Conservation (phyloP, 2,888 invertebrate genomes). For the Gandaritis pyraliata region DNA sequence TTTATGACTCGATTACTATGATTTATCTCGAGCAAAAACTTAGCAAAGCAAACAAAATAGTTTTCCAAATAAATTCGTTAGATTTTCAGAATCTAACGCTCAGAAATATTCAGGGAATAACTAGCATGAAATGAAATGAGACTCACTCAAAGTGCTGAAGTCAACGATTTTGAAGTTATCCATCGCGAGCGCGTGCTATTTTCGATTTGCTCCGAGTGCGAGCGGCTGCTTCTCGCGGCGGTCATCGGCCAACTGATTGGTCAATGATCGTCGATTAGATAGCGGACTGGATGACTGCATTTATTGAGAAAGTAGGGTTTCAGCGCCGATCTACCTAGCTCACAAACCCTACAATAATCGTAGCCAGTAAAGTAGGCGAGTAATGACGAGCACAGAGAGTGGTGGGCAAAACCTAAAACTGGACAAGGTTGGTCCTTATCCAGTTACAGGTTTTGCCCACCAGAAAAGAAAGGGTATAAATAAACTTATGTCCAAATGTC, state of each 20-base stretch:
- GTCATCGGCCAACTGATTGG: slow-evolving; percentile 76
- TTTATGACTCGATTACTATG: slow-evolving; percentile 14
- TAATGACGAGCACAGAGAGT: too few relatives aligned
- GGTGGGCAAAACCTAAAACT: too few relatives aligned
- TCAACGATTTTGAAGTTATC: slow-evolving; percentile 69
- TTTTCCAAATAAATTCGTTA: not conserved
- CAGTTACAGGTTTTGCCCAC: too few relatives aligned
- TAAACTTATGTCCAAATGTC: too few relatives aligned
- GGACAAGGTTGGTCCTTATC: too few relatives aligned
- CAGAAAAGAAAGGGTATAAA: too few relatives aligned
- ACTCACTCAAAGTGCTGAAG: slow-evolving; percentile 72
- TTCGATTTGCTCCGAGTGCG: slow-evolving; percentile 30
- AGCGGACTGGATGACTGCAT: slow-evolving; percentile 10
- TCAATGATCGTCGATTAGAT: slow-evolving; percentile 75
- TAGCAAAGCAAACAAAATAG: not conserved
- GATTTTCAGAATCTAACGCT: too few relatives aligned
- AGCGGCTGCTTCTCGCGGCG: slow-evolving; percentile 56
- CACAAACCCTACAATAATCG: not conserved
- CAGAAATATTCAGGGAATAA: too few relatives aligned
- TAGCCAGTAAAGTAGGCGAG: not conserved
- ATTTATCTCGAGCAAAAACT: not conserved
- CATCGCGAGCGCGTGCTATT: slow-evolving; percentile 53
- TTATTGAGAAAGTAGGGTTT: slow-evolving; percentile 9
- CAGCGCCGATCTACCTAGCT: slow-evolving; percentile 1
- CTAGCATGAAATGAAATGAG: slow-evolving; percentile 2